Conservation (phyloP, 2,797 vertebrate genomes). For the Anguilla marmorata region DNA sequence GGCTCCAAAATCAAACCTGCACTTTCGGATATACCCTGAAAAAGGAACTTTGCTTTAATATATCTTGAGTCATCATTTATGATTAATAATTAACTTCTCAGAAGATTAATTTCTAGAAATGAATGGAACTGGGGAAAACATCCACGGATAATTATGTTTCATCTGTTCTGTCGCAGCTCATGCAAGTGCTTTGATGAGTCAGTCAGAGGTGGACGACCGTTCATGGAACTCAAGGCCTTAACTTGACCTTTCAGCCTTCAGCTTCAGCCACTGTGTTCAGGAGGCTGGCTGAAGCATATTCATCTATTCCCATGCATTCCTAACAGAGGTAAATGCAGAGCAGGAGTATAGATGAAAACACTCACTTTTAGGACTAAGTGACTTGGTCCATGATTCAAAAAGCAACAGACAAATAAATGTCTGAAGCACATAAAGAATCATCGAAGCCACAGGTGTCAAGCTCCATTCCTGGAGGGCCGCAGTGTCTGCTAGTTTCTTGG, state of each 20-base stretch:
- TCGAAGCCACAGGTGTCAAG: too few species aligned
- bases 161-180: background rate
- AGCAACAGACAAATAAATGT: background rate
- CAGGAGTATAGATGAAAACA: background rate
- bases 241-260: background rate
- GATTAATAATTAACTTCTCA: background rate
- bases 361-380: background rate
- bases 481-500: too few species aligned
- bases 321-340: background rate
- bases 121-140: background rate
- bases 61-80: background rate
- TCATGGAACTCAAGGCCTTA: background rate
- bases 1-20: background rate
- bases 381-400: background rate
- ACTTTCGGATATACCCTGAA: background rate
- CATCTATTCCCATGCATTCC: background rate
- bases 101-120: background rate
- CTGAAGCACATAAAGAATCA: background rate
- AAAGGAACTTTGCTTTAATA: background rate
- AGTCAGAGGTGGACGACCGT: background rate
- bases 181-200: background rate
- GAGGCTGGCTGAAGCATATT: background rate
- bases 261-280: background rate
- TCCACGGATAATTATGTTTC: background rate
- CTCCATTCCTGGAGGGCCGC: too few species aligned